These are phyloP conservation scores for Chironomus tentans DNA, from an alignment of 2,888 invertebrate species.

Conservation along the genomic window DNA sequence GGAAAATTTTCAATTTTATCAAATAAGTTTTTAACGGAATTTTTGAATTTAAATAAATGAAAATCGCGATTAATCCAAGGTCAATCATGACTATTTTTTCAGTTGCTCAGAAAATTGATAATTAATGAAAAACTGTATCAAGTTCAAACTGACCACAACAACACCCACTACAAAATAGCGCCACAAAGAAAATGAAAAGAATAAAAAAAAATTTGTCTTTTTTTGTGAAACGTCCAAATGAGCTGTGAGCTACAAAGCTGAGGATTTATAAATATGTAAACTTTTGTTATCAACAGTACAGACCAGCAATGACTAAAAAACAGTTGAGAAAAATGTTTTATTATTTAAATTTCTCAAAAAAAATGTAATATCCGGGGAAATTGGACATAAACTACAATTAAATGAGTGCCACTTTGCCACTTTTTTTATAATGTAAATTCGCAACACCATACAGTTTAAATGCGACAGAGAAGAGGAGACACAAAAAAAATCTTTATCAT, in stretches of 20 bases:
- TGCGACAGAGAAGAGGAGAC: background rate
- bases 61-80: too few relatives aligned
- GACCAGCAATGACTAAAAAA: background rate
- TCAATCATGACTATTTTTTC: too few relatives aligned
- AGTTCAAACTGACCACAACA: too few relatives aligned
- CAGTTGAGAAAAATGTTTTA: conserved; percentile 5
- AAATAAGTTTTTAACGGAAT: too few relatives aligned
- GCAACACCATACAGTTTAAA: background rate
- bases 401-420: conserved; percentile 9
- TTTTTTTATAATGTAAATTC: too few relatives aligned
- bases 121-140: too few relatives aligned
- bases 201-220: too few relatives aligned
- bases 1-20: too few relatives aligned
- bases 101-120: too few relatives aligned
- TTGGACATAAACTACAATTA: conserved; percentile 22
- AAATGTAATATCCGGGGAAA: conserved; percentile 22
- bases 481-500: background rate
- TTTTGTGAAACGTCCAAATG: conserved; percentile 1
- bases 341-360: background rate
- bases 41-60: too few relatives aligned
- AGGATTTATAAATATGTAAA: background rate
- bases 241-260: background rate
- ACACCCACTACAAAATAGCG: too few relatives aligned
- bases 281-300: background rate
- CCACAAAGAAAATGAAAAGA: too few relatives aligned